Evolutionary conservation across 2,797 vertebrate genomes (phyloP).

Genomic region (Chelmon rostratus): DNA sequence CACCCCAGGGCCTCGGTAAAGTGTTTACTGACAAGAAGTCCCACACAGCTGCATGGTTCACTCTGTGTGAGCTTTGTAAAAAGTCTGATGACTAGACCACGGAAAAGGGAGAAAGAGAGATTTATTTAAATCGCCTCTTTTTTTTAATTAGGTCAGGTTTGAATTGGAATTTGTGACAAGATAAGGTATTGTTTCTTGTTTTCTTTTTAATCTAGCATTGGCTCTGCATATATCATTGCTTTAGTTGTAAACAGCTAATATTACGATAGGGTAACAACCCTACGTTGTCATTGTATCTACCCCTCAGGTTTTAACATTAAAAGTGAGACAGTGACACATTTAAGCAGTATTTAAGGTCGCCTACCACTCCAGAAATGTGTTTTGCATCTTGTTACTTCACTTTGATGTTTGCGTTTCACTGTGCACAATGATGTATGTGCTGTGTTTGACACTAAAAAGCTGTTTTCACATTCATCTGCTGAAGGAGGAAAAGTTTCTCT

Average conservation of each 20-base stretch:
- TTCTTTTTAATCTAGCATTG: too few relatives aligned
- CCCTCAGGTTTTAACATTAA: neutral
- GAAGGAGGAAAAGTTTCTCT: neutral
- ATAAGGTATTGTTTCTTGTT: neutral
- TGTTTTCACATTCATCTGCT: neutral
- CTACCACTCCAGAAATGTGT: neutral
- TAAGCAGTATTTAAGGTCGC: slow-evolving; percentile 14
- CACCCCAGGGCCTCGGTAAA: slow-evolving; percentile 34
- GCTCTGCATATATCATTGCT: too few relatives aligned
- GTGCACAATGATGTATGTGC: neutral
- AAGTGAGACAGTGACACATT: slow-evolving; percentile 3
- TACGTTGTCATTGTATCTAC: neutral
- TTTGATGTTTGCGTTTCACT: neutral
- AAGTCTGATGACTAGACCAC: slow-evolving; percentile 6
- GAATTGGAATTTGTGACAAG: neutral
- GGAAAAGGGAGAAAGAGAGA: neutral
- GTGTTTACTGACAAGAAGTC: slow-evolving; percentile 46
- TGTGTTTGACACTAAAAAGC: neutral
- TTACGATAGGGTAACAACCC: neutral
- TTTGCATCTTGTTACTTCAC: neutral
- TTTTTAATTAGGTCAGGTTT: neutral
- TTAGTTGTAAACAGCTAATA: neutral
- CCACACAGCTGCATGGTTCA: slow-evolving; percentile 53
- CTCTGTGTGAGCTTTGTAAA: slow-evolving; percentile 17
- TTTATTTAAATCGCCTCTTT: neutral